A percentile compares a stretch with the other conserved stretches of the same genome.
phyloP scores from a whole-genome alignment of 2,797 vertebrate species.

The Ctenosaura bakeri region DNA sequence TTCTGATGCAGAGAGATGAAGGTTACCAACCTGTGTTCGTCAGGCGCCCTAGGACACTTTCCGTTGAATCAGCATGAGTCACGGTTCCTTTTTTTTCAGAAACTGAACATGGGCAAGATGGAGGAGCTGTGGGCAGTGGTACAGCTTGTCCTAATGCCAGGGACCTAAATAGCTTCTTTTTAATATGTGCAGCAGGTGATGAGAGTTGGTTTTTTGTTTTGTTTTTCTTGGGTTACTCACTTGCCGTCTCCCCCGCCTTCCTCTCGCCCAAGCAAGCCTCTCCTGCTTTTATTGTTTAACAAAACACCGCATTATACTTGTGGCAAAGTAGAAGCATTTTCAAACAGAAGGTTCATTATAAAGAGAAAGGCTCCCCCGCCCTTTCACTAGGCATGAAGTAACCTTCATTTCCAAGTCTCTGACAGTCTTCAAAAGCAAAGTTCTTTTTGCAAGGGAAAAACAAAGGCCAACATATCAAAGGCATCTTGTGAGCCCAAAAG shows the following conservation, averaged over 20 bases:
- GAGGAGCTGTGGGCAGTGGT: not conserved
- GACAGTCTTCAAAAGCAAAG: not conserved
- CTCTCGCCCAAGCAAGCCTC: not conserved
- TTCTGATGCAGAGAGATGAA: no score
- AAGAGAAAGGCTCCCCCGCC: not conserved
- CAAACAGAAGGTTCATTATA: conserved; percentile 20
- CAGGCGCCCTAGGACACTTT: not conserved
- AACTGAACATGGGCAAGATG: not conserved
- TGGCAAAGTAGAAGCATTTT: not conserved
- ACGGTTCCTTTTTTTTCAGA: not conserved
- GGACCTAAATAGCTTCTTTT: not conserved
- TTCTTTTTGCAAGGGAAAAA: not conserved
- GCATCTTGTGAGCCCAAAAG: not conserved
- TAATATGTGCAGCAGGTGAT: not conserved
- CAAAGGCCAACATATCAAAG: not conserved
- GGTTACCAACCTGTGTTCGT: no score
- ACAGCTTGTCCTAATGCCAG: not conserved
- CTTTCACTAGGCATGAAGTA: not conserved
- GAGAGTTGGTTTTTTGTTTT: no score
- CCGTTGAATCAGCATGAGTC: not conserved
- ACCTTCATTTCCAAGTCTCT: not conserved
- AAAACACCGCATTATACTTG: conserved; percentile 17
- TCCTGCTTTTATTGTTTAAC: not conserved
- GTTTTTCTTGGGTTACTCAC: not conserved
- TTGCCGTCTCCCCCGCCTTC: not conserved